Conservation (phyloP, 2,888 invertebrate species). For the Heterodera filipjevi region DNA sequence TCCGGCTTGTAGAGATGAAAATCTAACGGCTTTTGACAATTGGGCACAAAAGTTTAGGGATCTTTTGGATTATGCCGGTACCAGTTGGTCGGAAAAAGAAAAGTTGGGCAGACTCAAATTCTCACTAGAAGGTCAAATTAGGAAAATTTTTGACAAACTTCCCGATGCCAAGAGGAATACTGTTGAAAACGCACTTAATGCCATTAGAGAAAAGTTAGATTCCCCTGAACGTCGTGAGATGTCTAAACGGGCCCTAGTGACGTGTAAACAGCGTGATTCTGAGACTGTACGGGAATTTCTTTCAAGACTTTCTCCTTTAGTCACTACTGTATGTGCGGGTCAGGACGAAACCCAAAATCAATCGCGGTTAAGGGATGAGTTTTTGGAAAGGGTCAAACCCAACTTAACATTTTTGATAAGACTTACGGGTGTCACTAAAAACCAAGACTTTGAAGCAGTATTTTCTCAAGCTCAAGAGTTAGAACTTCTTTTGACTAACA, state of each 20-base stretch:
- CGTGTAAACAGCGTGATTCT: not conserved
- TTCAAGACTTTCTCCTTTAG: not conserved
- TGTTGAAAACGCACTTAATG: not conserved
- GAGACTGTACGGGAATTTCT: slow-evolving; percentile 6
- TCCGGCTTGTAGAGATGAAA: not conserved
- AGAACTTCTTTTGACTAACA: not conserved
- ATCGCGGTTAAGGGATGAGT: not conserved
- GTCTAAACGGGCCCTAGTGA: not conserved
- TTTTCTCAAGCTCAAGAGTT: slow-evolving; percentile 4
- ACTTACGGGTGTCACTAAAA: not conserved
- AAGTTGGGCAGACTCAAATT: slow-evolving; percentile 13
- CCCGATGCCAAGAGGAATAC: not conserved
- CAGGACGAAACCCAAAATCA: not conserved
- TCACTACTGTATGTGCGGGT: not conserved
- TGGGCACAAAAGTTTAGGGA: slow-evolving; percentile 5
- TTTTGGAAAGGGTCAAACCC: slow-evolving; percentile 9
- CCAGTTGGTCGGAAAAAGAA: not conserved
- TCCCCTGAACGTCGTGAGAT: slow-evolving; percentile 3
- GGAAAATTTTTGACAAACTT: slow-evolving; percentile 11
- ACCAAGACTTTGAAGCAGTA: not conserved
- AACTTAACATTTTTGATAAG: not conserved
- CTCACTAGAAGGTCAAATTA: not conserved
- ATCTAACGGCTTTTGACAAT: not conserved
- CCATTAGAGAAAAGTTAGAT: not conserved
- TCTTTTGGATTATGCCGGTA: not conserved